Base-by-base conservation (phyloP, 1,140 invertebrate species). In the Sitodiplosis mosellana region DNA sequence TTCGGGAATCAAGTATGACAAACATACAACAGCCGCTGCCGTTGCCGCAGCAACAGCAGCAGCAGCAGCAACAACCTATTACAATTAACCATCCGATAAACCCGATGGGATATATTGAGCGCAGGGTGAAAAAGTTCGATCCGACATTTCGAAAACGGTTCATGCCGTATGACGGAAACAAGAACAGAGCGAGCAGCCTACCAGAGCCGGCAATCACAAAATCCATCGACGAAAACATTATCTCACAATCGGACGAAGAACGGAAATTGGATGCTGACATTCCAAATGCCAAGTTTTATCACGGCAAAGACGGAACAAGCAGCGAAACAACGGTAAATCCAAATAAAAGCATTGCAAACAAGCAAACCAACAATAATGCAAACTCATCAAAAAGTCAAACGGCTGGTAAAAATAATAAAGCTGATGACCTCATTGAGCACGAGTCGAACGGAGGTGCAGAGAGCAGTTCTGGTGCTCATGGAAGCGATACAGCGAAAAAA, bases 281-380 rank as follows among this genome's bases (percentile, higher is more conserved):
- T 46, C 58, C 60, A 20, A 63, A 61, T 46, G 63, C 61, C 6
- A 63, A 63, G 50, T 63, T 63, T 46, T 60, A 60, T 58, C 59
- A 2, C 58, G 14, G 5, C 37, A n/a, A 40, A 6, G 27, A 27
- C 10, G 27, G 27, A 27, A 27, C 27, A 27, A 27, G 27, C 4
- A 27, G 10, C 27, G 27, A 27, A 27, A 27, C 27, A 27, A 27
- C 27, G 27, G 27, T 27, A 27, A 27, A 27, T 5, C 27, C 3
- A 27, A 27, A 27, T 27, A 27, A 27, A 27, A 27, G 4, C 3
- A 10, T 27, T 27, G 27, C 27, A 27, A 27, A 27, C 27, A 27
- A 27, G 27, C 15, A n/a, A 38, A 14, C 36, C 4, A 17, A n/a
- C 36, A 38, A 38, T 14, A 38, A 38, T 5, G 14, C 12, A 17